Base-by-base conservation (phyloP, 2,888 invertebrate genomes). In the Serrognathus titanus region DNA sequence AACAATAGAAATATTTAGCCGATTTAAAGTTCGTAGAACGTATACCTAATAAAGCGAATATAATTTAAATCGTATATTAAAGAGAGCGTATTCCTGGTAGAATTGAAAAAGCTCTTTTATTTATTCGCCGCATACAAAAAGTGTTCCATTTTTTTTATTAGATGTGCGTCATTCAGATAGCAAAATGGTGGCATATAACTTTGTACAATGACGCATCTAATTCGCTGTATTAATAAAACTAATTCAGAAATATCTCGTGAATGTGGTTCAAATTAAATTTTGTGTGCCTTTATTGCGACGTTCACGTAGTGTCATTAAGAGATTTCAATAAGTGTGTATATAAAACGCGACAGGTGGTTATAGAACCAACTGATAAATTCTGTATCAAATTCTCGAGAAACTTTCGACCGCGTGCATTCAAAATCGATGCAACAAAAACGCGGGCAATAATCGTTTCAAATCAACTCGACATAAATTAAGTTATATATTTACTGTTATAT, bases 261-360 rank as follows among this genome's bases (percentile, higher is more conserved):
- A 43, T 16, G 43, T 43, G 43, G 13, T 9, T 16, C 20, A 43
- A 43, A 43, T 43, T 43, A 43, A 43, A 43, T 43, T 43, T 43
- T 43, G 9, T 43, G 16, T 16, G 43, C 13, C 20, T 43, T 20
- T 11, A 20, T 43, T 10, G 20, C 20, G 43, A 43, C 16, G 16
- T 43, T 43, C 43, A 43, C 43, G 43, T 43, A 7, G 43, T 43
- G 12, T 16, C 13, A 43, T 43, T 43, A 43, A 43, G 43, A 43
- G 9, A 20, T 43, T 43, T 43, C 43, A 43, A 43, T 43, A 43
- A 43, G 48, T 48, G 36, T 48, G 48, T 48, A 37, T 51, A 51
- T 51, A 36, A 35, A 51, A 51, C 40, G 40, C 51, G 20, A 51
- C 51, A 51, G 51, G 51, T 51, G 51, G 51, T 50, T 43, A 43